A percentile compares a stretch with the other conserved stretches of the same genome.
Conservation (phyloP, 2,113 vertebrate species). For the Pelusios castaneus region DNA sequence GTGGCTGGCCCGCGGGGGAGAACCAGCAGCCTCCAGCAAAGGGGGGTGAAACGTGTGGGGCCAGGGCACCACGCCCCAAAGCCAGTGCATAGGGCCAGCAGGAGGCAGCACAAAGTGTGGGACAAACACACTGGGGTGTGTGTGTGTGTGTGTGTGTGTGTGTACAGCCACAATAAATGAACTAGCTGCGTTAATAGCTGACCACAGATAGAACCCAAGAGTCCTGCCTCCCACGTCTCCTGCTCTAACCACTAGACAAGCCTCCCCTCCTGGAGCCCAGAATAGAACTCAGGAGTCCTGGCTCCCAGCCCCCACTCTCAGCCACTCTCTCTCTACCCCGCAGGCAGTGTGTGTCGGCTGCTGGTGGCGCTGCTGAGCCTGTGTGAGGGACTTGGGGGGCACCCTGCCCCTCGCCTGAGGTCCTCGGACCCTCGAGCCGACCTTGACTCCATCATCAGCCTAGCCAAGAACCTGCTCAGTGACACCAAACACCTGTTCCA, state of each 20-base stretch:
- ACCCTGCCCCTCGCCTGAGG: not conserved
- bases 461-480: slow-evolving; percentile 43
- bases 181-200: not conserved
- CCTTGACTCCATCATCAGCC: slow-evolving; percentile 19
- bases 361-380: slow-evolving; percentile 3
- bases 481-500: slow-evolving; percentile 39
- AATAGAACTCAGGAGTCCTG: not conserved
- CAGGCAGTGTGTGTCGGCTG: not conserved
- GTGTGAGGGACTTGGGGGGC: not conserved
- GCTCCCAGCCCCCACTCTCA: not conserved
- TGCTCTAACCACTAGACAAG: not conserved
- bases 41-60: not conserved
- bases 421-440: slow-evolving; percentile 30
- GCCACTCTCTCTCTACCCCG: not conserved
- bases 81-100: not conserved
- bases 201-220: not conserved
- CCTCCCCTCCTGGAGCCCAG: not conserved
- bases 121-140: no score
- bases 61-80: not conserved
- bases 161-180: not conserved
- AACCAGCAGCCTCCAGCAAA: not conserved
- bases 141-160: no score
- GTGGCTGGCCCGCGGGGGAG: not conserved
- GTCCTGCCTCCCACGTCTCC: no score
- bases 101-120: not conserved